These are phyloP conservation scores for Gnathonemus echidnorhynchus DNA, from an alignment of 2,113 vertebrate genomes.

Conservation along the genomic window DNA sequence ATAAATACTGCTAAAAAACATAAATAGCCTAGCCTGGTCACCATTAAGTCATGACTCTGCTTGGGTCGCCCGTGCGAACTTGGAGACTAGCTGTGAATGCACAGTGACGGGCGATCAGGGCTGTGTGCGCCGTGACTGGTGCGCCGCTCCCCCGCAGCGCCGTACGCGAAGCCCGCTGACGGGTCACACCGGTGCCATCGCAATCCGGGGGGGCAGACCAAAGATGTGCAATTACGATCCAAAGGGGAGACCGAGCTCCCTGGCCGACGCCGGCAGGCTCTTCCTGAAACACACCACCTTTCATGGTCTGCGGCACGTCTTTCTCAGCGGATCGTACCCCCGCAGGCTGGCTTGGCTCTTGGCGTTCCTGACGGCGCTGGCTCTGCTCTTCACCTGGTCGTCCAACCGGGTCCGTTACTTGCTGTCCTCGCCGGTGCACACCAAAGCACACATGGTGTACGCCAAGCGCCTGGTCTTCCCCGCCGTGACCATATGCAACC, in stretches of 20 bases:
- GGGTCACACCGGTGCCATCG: slow-evolving; percentile 35
- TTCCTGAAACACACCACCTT: slow-evolving; percentile 64
- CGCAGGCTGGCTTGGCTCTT: slow-evolving; percentile 65
- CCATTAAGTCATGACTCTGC: background rate
- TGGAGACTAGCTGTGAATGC: slow-evolving; percentile 19
- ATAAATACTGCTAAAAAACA: background rate
- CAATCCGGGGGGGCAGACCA: slow-evolving; percentile 24
- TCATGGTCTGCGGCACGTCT: slow-evolving; percentile 65
- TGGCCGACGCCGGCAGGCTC: slow-evolving; percentile 58
- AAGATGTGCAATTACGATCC: slow-evolving; percentile 59
- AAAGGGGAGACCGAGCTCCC: slow-evolving; percentile 46
- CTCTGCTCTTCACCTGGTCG: slow-evolving; percentile 68
- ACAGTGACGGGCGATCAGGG: slow-evolving; percentile 33
- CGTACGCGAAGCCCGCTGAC: background rate
- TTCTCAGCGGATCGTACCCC: slow-evolving; percentile 62
- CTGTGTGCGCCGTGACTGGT: slow-evolving; percentile 10
- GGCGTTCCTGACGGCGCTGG: slow-evolving; percentile 58
- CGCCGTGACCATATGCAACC: slow-evolving; percentile 73
- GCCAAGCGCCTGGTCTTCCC: slow-evolving; percentile 68
- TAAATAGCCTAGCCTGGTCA: background rate
- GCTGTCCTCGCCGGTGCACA: slow-evolving; percentile 68
- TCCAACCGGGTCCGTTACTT: slow-evolving; percentile 68
- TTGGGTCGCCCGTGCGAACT: background rate
- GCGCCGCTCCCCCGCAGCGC: background rate
- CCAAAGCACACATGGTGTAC: slow-evolving; percentile 70